phyloP scores from a whole-genome alignment of 2,797 vertebrate genomes.

The Crenuchus spilurus region DNA sequence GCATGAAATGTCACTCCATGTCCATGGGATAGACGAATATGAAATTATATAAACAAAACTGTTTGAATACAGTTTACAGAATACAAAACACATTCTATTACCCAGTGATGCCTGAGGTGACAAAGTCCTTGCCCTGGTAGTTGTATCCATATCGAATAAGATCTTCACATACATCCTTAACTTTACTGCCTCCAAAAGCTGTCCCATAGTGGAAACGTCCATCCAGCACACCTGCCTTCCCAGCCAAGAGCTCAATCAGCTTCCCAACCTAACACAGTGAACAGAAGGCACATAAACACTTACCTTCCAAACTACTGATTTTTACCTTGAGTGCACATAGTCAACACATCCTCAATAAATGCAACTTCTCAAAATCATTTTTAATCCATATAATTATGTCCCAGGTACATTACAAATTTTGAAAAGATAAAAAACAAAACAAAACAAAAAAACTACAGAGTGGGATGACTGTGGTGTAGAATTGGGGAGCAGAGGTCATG shows the following conservation, averaged over 20 bases:
- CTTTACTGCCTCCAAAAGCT: constrained; percentile 97
- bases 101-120: constrained; percentile 98
- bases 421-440: not conserved
- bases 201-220: constrained; percentile 97
- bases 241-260: constrained; percentile 93
- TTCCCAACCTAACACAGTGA: constrained; percentile 88
- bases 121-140: constrained; percentile 98
- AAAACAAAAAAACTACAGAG: not conserved
- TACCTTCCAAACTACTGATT: not conserved
- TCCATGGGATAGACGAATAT: no score
- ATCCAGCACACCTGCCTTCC: constrained; percentile 93
- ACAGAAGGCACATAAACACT: not conserved
- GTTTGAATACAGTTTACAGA: not conserved
- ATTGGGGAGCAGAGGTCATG: constrained; percentile 25
- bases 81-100: constrained; percentile 65
- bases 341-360: no score
- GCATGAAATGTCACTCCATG: no score
- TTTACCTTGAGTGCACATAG: no score
- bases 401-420: no score
- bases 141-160: constrained; percentile 96
- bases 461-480: constrained; percentile 4
- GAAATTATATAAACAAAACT: no score
- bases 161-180: constrained; percentile 98
- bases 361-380: no score
- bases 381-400: no score